These are phyloP conservation scores for Pyrrhia umbra DNA, from an alignment of 2,888 invertebrate genomes.

Conservation along the genomic window DNA sequence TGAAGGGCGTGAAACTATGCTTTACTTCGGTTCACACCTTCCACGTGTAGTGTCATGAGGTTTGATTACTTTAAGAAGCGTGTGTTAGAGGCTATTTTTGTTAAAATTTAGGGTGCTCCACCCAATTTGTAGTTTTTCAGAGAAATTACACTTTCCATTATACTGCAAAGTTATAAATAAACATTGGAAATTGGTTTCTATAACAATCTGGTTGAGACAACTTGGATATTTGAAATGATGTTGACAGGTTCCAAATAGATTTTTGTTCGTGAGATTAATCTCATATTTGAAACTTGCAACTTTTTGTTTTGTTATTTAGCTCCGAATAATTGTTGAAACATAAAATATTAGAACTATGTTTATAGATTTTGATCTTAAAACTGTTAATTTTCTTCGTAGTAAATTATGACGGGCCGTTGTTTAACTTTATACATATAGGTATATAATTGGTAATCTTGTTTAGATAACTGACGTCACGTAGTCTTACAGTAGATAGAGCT, in stretches of 20 bases:
- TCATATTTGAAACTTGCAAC: background rate
- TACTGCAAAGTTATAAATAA: conserved; percentile 51
- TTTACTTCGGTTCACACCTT: conserved; percentile 84
- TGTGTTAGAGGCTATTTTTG: conserved; percentile 77
- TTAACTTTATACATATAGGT: conserved; percentile 2
- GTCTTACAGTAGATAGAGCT: conserved; percentile 19
- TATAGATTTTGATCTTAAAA: background rate
- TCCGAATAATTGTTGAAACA: background rate
- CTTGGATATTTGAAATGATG: conserved; percentile 38
- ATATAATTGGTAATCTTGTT: conserved; percentile 7
- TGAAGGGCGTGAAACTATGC: conserved; percentile 79
- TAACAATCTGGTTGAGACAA: conserved; percentile 39
- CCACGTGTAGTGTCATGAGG: conserved; percentile 84
- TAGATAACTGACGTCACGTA: conserved; percentile 2
- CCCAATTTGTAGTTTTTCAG: conserved; percentile 60
- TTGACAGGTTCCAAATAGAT: conserved; percentile 23
- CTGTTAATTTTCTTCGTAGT: background rate
- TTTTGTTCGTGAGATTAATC: background rate
- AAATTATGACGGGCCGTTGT: background rate
- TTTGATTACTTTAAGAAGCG: conserved; percentile 81
- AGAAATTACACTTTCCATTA: conserved; percentile 58
- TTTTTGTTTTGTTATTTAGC: background rate
- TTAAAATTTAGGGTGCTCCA: conserved; percentile 69
- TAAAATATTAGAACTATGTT: no score
- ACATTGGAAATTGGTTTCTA: conserved; percentile 54